Conservation (phyloP, 2,113 vertebrate species). For the Cyanocitta stelleri region DNA sequence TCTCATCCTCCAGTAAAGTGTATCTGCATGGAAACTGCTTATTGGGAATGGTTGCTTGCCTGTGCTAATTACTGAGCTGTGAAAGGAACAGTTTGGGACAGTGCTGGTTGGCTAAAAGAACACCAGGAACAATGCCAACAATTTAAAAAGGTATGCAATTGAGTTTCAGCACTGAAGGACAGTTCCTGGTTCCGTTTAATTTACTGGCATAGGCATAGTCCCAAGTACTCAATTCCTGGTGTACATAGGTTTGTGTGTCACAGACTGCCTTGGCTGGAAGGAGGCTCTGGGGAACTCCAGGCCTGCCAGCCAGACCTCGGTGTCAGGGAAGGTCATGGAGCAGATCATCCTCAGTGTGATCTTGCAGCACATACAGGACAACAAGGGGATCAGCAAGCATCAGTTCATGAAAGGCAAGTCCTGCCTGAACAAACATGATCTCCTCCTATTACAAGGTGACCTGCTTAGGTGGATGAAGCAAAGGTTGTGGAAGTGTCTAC, state of each 20-base stretch:
- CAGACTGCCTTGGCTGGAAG: not conserved
- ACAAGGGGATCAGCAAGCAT: not conserved
- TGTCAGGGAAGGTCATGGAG: not conserved
- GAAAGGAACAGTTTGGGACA: not conserved
- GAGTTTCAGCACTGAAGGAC: not conserved
- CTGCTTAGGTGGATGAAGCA: not conserved
- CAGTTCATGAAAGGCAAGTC: not conserved
- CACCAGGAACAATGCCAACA: not conserved
- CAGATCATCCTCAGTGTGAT: not conserved
- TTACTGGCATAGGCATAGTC: not conserved
- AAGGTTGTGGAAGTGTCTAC: not conserved
- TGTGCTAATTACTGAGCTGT: not conserved
- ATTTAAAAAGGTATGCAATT: not conserved
- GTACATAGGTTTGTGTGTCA: not conserved
- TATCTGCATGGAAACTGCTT: not conserved
- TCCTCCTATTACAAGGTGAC: not conserved
- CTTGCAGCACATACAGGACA: not conserved
- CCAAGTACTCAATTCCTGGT: not conserved
- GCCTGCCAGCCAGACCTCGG: fast-evolving
- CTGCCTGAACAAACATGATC: not conserved
- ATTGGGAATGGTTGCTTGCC: not conserved
- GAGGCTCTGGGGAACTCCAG: not conserved
- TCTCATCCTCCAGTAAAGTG: not conserved
- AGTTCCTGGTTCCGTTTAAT: not conserved
- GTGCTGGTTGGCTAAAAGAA: not conserved